phyloP scores from a whole-genome alignment of 2,113 vertebrate genomes.

The Felis catus region DNA sequence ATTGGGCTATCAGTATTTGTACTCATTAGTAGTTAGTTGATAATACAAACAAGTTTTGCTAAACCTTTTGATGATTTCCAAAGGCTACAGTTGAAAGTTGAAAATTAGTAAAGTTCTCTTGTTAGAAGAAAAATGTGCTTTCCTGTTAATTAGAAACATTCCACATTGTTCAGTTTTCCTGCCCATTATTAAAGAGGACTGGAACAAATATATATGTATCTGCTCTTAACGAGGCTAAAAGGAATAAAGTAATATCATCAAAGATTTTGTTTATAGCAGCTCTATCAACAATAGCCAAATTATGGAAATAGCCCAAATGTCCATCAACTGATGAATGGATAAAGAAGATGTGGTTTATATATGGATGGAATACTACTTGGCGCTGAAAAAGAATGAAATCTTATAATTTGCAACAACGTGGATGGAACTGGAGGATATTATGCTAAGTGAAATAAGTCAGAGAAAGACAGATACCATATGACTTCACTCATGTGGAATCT shows the following conservation, averaged over 20 bases:
- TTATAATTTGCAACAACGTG: too few relatives aligned
- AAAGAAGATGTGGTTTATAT: too few relatives aligned
- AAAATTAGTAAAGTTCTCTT: neutral
- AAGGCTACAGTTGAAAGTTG: neutral
- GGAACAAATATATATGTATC: neutral
- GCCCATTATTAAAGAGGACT: neutral
- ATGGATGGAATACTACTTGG: too few relatives aligned
- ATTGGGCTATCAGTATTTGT: neutral
- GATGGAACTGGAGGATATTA: too few relatives aligned
- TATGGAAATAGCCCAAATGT: too few relatives aligned
- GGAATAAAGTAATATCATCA: neutral
- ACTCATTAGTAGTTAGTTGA: neutral
- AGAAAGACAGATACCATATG: too few relatives aligned
- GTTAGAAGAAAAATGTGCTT: neutral
- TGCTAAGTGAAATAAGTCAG: too few relatives aligned
- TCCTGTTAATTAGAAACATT: neutral
- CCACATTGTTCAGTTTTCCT: neutral
- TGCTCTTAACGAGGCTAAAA: neutral
- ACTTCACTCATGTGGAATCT: too few relatives aligned
- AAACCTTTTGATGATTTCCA: neutral
- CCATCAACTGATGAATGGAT: too few relatives aligned
- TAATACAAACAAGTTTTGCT: neutral
- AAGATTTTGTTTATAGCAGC: neutral
- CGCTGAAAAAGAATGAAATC: too few relatives aligned
- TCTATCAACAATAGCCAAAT: too few relatives aligned